These are phyloP conservation scores for Scaptomyza parva DNA, from an alignment of 2,888 invertebrate genomes.

Conservation along the genomic window DNA sequence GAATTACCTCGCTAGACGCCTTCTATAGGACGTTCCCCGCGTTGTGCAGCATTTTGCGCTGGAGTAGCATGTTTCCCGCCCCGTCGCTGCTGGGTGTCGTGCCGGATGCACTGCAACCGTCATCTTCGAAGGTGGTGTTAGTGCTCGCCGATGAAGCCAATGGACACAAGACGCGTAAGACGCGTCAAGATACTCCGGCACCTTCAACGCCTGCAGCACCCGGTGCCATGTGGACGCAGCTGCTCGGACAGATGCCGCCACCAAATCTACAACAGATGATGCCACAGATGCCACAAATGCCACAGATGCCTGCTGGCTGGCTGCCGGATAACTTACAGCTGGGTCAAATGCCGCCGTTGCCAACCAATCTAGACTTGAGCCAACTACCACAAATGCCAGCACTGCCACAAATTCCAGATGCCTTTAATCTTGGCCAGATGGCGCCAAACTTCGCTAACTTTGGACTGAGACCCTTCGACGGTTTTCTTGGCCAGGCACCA, in stretches of 20 bases:
- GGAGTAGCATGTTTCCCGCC: constrained; percentile 65
- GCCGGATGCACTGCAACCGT: constrained; percentile 45
- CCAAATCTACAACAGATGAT: constrained; percentile 31
- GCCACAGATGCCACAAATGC: constrained; percentile 7
- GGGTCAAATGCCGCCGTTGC: constrained; percentile 34
- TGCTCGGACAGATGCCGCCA: constrained; percentile 40
- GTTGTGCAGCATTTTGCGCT: constrained; percentile 62
- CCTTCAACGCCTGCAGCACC: not conserved
- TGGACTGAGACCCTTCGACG: constrained; percentile 2
- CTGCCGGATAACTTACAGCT: constrained; percentile 30
- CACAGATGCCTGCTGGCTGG: constrained; percentile 10
- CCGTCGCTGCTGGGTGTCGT: constrained; percentile 53
- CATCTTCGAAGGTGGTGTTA: constrained; percentile 76
- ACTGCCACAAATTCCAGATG: constrained; percentile 10
- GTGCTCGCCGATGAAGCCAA: constrained; percentile 77
- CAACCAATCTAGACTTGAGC: constrained; percentile 31
- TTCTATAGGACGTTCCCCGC: constrained; percentile 69
- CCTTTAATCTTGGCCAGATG: constrained; percentile 32
- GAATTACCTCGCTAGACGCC: constrained; percentile 43
- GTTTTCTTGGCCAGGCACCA: constrained; percentile 50
- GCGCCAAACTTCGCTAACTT: constrained; percentile 23
- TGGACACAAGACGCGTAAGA: constrained; percentile 45
- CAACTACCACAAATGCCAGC: constrained; percentile 20
- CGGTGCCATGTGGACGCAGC: constrained; percentile 25
- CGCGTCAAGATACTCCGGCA: constrained; percentile 53